phyloP scores from a whole-genome alignment of 2,888 invertebrate species.

The Sycophila texana region DNA sequence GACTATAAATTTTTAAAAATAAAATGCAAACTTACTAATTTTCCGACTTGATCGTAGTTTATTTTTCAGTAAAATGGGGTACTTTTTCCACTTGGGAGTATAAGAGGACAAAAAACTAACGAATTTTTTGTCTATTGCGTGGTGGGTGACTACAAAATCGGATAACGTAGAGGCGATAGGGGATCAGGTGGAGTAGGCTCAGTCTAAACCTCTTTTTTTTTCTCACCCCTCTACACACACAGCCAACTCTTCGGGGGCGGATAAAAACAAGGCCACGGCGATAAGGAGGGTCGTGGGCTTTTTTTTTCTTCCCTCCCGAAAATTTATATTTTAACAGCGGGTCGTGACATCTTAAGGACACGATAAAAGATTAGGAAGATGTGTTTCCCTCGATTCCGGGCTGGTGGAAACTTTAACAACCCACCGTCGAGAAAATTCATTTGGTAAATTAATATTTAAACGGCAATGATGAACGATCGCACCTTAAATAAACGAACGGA shows the following conservation, averaged over 20 bases:
- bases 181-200: slow-evolving; percentile 23
- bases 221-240: neutral
- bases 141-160: slow-evolving; percentile 21
- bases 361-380: neutral
- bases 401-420: neutral
- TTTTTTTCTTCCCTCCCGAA: neutral
- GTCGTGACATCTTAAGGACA: neutral
- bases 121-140: neutral
- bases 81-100: neutral
- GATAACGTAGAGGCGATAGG: slow-evolving; percentile 7
- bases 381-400: neutral
- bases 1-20: no score
- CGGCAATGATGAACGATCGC: no score
- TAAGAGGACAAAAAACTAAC: neutral
- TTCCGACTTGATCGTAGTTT: no score
- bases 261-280: slow-evolving; percentile 21
- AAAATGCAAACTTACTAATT: no score
- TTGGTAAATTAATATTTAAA: no score
- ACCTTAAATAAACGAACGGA: no score
- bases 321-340: slow-evolving; percentile 5
- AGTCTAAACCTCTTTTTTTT: neutral
- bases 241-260: neutral
- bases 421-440: no score
- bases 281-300: slow-evolving; percentile 16
- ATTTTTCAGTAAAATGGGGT: no score